Base-by-base conservation (phyloP, 2,888 invertebrate genomes). In the Cataglyphis albicans region DNA sequence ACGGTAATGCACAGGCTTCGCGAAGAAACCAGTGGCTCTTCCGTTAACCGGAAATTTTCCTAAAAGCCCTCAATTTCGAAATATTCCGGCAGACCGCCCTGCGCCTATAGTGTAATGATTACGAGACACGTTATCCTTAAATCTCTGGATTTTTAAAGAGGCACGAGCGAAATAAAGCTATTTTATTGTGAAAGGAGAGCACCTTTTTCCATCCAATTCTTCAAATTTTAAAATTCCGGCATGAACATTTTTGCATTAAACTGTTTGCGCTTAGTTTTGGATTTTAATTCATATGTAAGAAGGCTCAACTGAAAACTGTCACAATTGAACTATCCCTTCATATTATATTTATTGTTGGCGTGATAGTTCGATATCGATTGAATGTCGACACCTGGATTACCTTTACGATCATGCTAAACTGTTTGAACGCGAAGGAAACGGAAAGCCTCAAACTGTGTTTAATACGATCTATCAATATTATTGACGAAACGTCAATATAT, bases 51-150 rank as follows among this genome's bases (percentile, higher is more conserved):
- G 80, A 82, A 84, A 68, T 67, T 68, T 70, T 61, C 38, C n/a
- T 81, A 59, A 29, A 81, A 68, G 64, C 57, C 32, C 29, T 65
- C 72, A 81, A 82, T 84, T 67, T 73, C 85, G 65, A 64, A 81
- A 52, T 78, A 67, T 80, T 72, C 48, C 25, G 55, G 70, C 68
- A 44, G 21, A 12, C 59, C 15, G 18, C 10, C 21, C 12, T 55
- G n/a, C 38, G 21, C 35, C 25, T 59, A 72, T 61, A 25, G 32
- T 7, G 15, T 0, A 44, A 59, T n/a, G 74, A 80, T 80, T 35
- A 48, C 41, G 55, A 73, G 44, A n/a, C 59, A 35, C 72, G 57
- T 78, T 78, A 70, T 78, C 29, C 21, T 48, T 18, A 59, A 80
- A 18, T 25, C 21, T 21, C 32, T 25, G 25, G 12, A 59, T 59